Evolutionary conservation across 2,113 vertebrate species (phyloP), one percentile per base, ranked within the genome.

Genomic region (Scomber scombrus): DNA sequence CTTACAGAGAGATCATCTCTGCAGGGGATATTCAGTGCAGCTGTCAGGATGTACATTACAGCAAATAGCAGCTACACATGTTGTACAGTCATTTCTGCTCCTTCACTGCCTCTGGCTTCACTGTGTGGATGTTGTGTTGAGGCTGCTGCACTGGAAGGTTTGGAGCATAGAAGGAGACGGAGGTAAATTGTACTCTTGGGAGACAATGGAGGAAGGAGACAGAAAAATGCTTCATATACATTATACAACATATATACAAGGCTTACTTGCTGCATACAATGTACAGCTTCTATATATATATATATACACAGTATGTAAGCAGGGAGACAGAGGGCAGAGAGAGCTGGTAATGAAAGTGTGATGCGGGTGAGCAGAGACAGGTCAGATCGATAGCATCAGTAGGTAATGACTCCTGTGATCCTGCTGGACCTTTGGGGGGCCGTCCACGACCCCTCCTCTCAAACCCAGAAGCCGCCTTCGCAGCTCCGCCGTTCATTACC

Each of bases 391-490:
- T 78, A 75, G 14, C 1, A 54, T 78, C 74, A 66, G 58, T 61
- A 46, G 69, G 57, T 86, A 86, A 86, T 78, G 84, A 78, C 70
- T 82, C 64, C 60, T 73, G 69, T 74, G 84, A 81, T 81, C 69
- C 68, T 63, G 16, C 7, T 43, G 50, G 72, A 76, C 83, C 72
- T 62, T 55, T 40, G 50, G 72, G 68, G 71, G 72, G 61, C 60
- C 15, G 71, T 10, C 78, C 57, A n/a, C 2, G 12, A 31, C 63
- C 13, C 56, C 61, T 77, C 29, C 49, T 62, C 78, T 63, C 72
- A 56, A 55, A 71, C 71, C 60, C 71, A 46, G 21, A 3, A 0
- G 23, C 15, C 60, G 77, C 60, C 63, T 31, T 29, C 1, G 0
- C 15, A 60, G 70, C 51, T 69, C 34, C 21, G 40, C 50, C 58